Percentiles rank a stretch among this genome's conserved stretches.
phyloP scores from a whole-genome alignment of 1,140 invertebrate genomes.

The Gryllus bimaculatus region DNA sequence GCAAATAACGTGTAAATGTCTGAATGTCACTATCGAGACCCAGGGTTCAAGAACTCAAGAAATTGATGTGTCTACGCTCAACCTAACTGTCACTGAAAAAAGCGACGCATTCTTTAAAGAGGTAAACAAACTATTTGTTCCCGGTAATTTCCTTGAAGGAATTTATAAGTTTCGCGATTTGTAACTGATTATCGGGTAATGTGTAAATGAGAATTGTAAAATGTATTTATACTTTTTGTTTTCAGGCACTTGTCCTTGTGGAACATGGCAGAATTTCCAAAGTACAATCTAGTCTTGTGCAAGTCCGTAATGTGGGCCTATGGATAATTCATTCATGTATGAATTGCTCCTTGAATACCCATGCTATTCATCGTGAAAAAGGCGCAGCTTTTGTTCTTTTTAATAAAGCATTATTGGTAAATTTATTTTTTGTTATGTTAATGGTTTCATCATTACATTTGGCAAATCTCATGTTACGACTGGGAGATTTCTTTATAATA shows the following conservation, averaged over 20 bases:
- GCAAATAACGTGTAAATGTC: constrained; percentile 37
- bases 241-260: constrained; percentile 14
- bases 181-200: constrained; percentile 11
- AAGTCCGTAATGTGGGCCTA: constrained; percentile 35
- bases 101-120: constrained; percentile 36
- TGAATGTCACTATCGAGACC: constrained; percentile 40
- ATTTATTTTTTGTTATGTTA: constrained; percentile 24
- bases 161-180: neutral
- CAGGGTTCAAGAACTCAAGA: constrained; percentile 33
- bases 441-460: no score
- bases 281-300: constrained; percentile 37
- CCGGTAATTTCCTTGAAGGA: neutral
- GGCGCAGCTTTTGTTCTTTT: constrained; percentile 40
- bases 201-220: neutral
- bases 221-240: constrained; percentile 16
- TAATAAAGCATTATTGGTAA: constrained; percentile 38
- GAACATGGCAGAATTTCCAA: constrained; percentile 39
- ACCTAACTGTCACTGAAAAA: constrained; percentile 32
- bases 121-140: constrained; percentile 27
- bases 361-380: constrained; percentile 40
- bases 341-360: constrained; percentile 38
- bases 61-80: constrained; percentile 31
- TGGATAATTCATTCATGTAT: constrained; percentile 42
- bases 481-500: no score
- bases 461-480: no score